Base-by-base conservation (phyloP, 2,888 invertebrate genomes). In the Deilephila elpenor region DNA sequence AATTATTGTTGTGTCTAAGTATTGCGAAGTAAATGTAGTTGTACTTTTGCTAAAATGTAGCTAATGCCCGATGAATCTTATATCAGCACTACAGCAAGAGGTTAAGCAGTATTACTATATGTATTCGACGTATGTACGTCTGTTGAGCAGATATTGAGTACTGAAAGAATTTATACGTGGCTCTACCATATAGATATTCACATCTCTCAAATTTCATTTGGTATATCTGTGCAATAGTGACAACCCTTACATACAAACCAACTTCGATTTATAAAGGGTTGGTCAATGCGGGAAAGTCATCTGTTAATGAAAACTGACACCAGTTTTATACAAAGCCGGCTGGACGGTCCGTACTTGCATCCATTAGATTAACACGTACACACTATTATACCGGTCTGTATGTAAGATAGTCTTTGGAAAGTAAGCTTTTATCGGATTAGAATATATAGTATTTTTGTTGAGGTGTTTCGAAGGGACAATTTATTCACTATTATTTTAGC, bases 291-390 rank as follows among this genome's bases (percentile, higher is more conserved):
- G 44, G 44, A 67, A 67, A 67, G 67, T 51, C 67, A 67, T 67
- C 51, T 67, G 51, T 67, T 51, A 67, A 67, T 67, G 67, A 67
- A 67, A 51, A 67, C 67, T 67, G 67, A 25, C 67, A 29, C 51
- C 67, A 51, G 67, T 51, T 67, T 67, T 67, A 67, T 51, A 51
- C 25, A 67, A 51, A 67, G 25, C 67, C 25, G 25, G 25, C 20
- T 64, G 64, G 67, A 51, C 51, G 14, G 25, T 25, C 32, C 34
- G 37, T 37, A 51, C 51, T 67, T 17, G n/a, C 25, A 67, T 51
- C 67, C 25, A 67, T 67, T 67, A 25, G 44, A 67, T 51, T 67
- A n/a, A n/a, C n/a, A n/a, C 56, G 56, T 20, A 51, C 51, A 20
- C 25, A 25, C 51, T 51, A 67, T 44, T 67, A 37, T 25, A 67